Conservation (phyloP, 2,888 invertebrate genomes). For the Acronicta alni region DNA sequence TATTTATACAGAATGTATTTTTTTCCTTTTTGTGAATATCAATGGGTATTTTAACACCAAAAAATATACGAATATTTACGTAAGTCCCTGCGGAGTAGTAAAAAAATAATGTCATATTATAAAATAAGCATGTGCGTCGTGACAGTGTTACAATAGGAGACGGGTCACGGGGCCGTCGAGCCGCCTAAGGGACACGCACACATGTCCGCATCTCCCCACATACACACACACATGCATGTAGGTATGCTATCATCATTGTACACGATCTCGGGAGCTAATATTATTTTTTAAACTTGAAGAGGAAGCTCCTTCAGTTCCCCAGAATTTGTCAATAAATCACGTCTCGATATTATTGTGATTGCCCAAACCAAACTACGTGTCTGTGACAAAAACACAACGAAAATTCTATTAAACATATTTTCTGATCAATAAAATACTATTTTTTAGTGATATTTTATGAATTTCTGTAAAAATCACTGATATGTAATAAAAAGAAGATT, state of each 20-base stretch:
- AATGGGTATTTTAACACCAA: neutral
- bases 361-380: conserved; percentile 39
- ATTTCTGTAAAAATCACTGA: no score
- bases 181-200: conserved; percentile 37
- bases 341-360: conserved; percentile 67
- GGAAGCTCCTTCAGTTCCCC: conserved; percentile 65
- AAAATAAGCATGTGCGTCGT: conserved; percentile 49
- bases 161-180: conserved; percentile 57
- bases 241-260: conserved; percentile 60
- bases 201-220: conserved; percentile 47
- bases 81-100: conserved; percentile 29
- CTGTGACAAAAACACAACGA: conserved; percentile 4
- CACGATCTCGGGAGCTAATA: conserved; percentile 64
- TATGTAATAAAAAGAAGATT: no score
- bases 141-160: conserved; percentile 55
- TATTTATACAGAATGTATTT: conserved; percentile 1
- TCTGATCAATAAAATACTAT: no score
- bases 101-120: conserved; percentile 46
- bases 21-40: neutral
- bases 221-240: conserved; percentile 48
- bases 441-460: no score
- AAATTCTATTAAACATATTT: no score
- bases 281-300: conserved; percentile 75
- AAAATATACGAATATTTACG: conserved; percentile 27
- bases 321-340: conserved; percentile 82